Conservation (phyloP, 2,888 invertebrate genomes). For the Micropterix aruncella region DNA sequence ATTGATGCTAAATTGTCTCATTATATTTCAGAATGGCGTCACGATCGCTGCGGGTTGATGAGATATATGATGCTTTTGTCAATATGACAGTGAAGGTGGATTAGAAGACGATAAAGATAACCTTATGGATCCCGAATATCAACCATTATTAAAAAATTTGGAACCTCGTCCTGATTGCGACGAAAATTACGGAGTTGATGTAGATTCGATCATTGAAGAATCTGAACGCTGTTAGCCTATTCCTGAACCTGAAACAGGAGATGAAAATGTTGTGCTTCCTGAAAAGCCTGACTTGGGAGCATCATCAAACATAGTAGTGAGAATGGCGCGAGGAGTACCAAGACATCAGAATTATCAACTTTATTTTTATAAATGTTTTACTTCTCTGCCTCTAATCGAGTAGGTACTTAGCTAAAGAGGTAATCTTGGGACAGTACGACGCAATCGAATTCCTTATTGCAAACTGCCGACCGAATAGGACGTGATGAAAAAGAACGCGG, state of each 20-base stretch:
- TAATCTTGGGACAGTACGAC: slow-evolving; percentile 15
- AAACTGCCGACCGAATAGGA: slow-evolving; percentile 14
- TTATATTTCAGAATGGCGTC: too few species aligned
- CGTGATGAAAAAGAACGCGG: slow-evolving; percentile 13
- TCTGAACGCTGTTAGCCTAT: too few species aligned
- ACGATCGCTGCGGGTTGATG: too few species aligned
- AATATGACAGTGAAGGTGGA: too few species aligned
- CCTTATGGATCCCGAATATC: too few species aligned
- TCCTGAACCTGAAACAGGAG: slow-evolving; percentile 17
- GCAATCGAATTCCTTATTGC: slow-evolving; percentile 17
- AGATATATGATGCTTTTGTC: too few species aligned
- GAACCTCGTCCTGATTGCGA: too few species aligned
- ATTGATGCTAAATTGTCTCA: too few species aligned
- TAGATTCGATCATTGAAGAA: too few species aligned
- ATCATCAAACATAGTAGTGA: slow-evolving; percentile 14
- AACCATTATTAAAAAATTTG: too few species aligned
- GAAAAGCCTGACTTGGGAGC: slow-evolving; percentile 14
- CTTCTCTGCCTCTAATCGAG: slow-evolving; percentile 12
- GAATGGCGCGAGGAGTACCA: slow-evolving; percentile 14
- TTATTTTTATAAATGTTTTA: slow-evolving; percentile 18
- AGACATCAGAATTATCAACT: slow-evolving; percentile 14
- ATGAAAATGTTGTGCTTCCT: slow-evolving; percentile 11
- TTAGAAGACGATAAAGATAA: too few species aligned
- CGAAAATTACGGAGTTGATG: too few species aligned
- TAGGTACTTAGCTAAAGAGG: slow-evolving; percentile 16